Base-by-base conservation (phyloP, 2,113 vertebrate species). In the Cacatua alba region DNA sequence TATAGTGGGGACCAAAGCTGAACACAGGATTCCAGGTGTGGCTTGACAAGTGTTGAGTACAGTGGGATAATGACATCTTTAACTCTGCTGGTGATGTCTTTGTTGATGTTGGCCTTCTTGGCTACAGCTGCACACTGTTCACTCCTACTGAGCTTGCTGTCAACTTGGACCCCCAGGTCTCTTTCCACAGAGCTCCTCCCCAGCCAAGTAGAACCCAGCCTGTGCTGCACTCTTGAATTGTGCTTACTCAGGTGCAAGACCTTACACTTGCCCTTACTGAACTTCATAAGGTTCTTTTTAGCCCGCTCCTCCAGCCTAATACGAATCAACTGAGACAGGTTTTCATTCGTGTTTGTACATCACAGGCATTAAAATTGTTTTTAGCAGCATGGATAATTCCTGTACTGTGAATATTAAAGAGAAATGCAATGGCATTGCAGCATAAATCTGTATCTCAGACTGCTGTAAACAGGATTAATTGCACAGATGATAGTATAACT, bases 381-480 rank as follows among this genome's bases (percentile, higher is more conserved):
- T 82, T 29, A 71, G 77, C 55, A 89, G 68, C 68, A 60, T 67
- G 88, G 82, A 37, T 92, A 91, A 91, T 90, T 92, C 82, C 82
- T 57, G 25, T 67, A 91, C 85, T 78, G 67, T 87, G 76, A 88
- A 37, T 94, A 94, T 90, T 90, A 90, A 96, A 94, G 63, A 75
- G 41, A 75, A 95, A 81, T n/a, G n/a, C 67, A 72, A 91, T 37
- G 52, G 70, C 44, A 55, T 11, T 48, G 39, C 53, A 90, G 77
- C 48, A 81, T 48, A 78, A 91, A 92, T 92, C 49, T 72, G 82
- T 39, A 75, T 62, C 69, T 91, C 67, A 48, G 28, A 29, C 48
- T 55, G 59, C 72, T 84, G 83, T 49, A 90, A 86, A 75, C 67
- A 69, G 82, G 89, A 95, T 92, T 85, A 88, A 48, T 29, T 77